These are phyloP conservation scores for Girardia tigrina DNA, from an alignment of 2,888 invertebrate genomes.

Conservation along the genomic window DNA sequence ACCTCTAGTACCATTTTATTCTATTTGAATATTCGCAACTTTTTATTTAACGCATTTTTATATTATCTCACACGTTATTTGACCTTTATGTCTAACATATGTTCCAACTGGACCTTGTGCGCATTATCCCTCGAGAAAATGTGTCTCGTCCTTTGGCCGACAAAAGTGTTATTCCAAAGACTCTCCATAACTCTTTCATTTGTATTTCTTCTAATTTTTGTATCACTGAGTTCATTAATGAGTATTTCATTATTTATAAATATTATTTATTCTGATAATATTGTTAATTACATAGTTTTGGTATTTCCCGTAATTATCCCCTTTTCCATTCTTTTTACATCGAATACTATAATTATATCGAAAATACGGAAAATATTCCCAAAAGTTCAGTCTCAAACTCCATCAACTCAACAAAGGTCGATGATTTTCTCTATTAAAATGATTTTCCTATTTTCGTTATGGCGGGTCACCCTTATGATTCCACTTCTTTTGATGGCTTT, in stretches of 20 bases:
- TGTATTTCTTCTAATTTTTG: not conserved
- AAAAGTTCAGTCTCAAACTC: too few relatives aligned
- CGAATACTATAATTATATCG: not conserved
- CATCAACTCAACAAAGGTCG: not conserved
- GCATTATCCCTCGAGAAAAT: not conserved
- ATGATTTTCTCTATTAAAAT: not conserved
- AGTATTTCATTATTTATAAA: not conserved
- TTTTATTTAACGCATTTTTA: too few relatives aligned
- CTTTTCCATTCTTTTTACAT: too few relatives aligned
- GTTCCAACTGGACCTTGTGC: not conserved
- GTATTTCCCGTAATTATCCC: too few relatives aligned
- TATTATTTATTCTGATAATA: too few relatives aligned
- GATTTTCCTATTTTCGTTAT: not conserved
- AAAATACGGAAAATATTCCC: not conserved
- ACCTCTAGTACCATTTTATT: too few relatives aligned
- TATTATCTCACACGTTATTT: too few relatives aligned
- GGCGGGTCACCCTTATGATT: not conserved
- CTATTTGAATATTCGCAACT: too few relatives aligned
- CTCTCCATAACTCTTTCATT: not conserved
- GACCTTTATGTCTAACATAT: too few relatives aligned
- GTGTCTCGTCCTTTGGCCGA: constrained; percentile 1
- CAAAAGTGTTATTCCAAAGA: not conserved
- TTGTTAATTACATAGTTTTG: too few relatives aligned
- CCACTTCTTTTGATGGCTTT: not conserved
- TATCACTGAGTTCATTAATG: not conserved